These are phyloP conservation scores for Eutrigla gurnardus DNA, from an alignment of 2,797 vertebrate species.

Conservation along the genomic window DNA sequence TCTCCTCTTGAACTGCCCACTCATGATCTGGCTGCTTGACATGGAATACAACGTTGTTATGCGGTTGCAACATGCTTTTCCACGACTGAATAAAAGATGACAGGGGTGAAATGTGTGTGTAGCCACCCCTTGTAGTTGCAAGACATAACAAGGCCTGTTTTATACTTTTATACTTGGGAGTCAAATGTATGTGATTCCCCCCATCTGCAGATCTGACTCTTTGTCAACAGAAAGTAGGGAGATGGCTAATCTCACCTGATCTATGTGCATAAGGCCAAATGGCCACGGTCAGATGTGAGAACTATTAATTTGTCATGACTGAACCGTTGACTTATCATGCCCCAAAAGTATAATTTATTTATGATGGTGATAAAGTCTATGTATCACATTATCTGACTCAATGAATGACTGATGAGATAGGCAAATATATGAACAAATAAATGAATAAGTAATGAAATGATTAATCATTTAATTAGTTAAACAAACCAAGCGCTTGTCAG, in stretches of 20 bases:
- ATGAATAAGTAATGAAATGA: conserved; percentile 75
- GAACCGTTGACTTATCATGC: conserved; percentile 29
- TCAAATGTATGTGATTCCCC: conserved; percentile 13
- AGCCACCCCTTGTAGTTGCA: neutral
- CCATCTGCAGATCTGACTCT: conserved; percentile 15
- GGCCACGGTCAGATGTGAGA: neutral
- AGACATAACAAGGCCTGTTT: conserved; percentile 21
- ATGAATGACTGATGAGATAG: conserved; percentile 70
- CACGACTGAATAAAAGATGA: conserved; percentile 29
- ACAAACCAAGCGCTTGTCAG: conserved; percentile 63
- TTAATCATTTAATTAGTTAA: conserved; percentile 72
- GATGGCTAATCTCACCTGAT: neutral
- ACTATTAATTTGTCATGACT: conserved; percentile 19
- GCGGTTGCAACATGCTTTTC: conserved; percentile 2
- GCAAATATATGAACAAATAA: conserved; percentile 67
- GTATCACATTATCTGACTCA: conserved; percentile 70
- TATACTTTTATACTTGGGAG: conserved; percentile 20
- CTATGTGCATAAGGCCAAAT: neutral
- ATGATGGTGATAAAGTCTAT: conserved; percentile 58
- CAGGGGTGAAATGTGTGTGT: conserved; percentile 10
- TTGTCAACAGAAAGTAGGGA: conserved; percentile 1
- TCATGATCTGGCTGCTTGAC: conserved; percentile 25
- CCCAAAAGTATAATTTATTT: conserved; percentile 48
- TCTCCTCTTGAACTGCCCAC: conserved; percentile 21
- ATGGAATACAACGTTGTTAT: conserved; percentile 3